phyloP scores from a whole-genome alignment of 2,888 invertebrate genomes.

The Himalopsyche anomala region DNA sequence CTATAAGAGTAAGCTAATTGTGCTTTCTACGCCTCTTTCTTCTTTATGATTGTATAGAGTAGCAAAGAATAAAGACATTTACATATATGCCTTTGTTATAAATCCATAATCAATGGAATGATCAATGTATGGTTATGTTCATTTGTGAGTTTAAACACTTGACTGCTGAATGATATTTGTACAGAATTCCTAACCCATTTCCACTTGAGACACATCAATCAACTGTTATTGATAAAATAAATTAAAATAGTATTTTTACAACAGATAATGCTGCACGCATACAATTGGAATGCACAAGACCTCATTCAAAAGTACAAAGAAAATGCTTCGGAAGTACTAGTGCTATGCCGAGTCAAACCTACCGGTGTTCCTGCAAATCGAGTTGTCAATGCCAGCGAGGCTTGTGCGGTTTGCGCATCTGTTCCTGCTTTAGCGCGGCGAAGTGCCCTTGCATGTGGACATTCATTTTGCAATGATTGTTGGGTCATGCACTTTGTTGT shows the following conservation, averaged over 20 bases:
- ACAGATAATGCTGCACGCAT: slow-evolving; percentile 89
- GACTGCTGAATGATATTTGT: no score
- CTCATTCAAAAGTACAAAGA: slow-evolving; percentile 89
- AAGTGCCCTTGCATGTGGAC: slow-evolving; percentile 90
- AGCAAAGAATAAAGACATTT: no score
- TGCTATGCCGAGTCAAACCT: slow-evolving; percentile 75
- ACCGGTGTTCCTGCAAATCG: slow-evolving; percentile 67
- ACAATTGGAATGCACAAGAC: slow-evolving; percentile 92
- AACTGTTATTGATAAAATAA: no score
- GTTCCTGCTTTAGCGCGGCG: slow-evolving; percentile 83
- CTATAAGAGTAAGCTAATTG: no score
- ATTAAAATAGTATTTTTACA: slow-evolving; percentile 51
- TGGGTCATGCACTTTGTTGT: slow-evolving; percentile 98
- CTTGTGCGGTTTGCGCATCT: slow-evolving; percentile 89
- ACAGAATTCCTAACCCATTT: no score
- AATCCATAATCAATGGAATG: no score
- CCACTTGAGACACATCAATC: no score
- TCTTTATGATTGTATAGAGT: no score
- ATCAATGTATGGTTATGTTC: no score
- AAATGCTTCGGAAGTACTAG: slow-evolving; percentile 82
- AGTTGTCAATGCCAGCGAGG: slow-evolving; percentile 64
- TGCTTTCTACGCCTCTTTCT: no score
- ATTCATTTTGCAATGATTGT: slow-evolving; percentile 96
- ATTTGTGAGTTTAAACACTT: no score
- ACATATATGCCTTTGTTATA: no score